Evolutionary conservation across 2,113 vertebrate genomes (phyloP), one percentile per base, ranked within the genome.

Genomic region (Crotophaga sulcirostris): DNA sequence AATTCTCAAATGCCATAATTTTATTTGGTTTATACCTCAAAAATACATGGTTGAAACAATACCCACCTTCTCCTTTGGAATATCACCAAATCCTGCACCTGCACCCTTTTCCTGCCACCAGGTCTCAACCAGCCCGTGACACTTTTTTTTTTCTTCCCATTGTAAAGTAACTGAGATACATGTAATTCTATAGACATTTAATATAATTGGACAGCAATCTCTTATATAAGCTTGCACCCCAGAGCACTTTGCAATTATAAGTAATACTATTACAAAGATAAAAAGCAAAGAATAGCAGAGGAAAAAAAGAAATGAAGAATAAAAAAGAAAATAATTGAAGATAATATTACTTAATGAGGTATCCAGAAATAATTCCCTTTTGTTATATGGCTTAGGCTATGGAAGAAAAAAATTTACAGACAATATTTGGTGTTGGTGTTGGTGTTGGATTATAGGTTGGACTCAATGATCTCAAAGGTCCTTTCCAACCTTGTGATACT

Each of bases 41-140:
- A 58, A 45, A 44, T 9, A 47, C 1, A 1, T 0, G 0, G 16
- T 31, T 31, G 67, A 40, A 78, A 23, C 24, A 44, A 49, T 2
- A 55, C 16, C 40, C 20, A 2, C 7, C 24, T 44, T 47, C 38
- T 62, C 6, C 7, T 59, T 23, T 2, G 6, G 58, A n/a, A 16
- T 3, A 1, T 38, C 62, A 11, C 45, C 29, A 33, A 28, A 34
- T 5, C 36, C 42, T 66, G 23, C 3, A 56, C 85, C 83, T 51
- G 66, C 16, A n/a, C 11, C 44, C 1, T 45, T 51, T 33, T 34
- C n/a, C 63, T 75, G 31, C 13, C 42, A 9, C 5, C 85, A 23
- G 34, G 44, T 36, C 78, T 78, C 74, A 70, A 63, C 26, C 78
- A 82, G 75, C 59, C 73, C 16, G 0, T 11, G 40, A 11, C 51